Base-by-base conservation (phyloP, 2,797 vertebrate genomes). In the Podarcis lilfordi region DNA sequence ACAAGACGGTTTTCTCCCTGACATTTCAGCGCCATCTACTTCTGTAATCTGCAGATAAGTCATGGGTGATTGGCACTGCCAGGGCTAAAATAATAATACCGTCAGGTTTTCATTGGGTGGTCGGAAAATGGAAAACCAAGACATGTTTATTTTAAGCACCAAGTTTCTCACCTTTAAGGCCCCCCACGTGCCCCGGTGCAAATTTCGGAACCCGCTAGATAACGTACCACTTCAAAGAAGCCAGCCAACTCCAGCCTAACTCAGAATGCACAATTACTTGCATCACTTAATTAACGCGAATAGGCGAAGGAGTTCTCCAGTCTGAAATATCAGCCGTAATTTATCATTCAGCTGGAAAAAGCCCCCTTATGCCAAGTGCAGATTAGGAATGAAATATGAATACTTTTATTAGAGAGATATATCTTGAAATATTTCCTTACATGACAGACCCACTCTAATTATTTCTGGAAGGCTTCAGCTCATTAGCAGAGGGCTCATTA, bases 401-500 rank as follows among this genome's bases (percentile, higher is more conserved):
- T 85, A 1, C 5, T 59, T 85, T 91, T 91, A 87, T 91, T 93
- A 93, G 15, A 0, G 0, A 71, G 32, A 78, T 72, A 11, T 32
- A 61, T 61, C 35, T 68, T 69, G 75, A 79, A 66, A 21, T 71
- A 85, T 89, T 91, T 80, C 88, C 79, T 82, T 75, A 5, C 55
- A 50, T 88, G 84, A 74, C 68, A 80, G 84, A 71, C 79, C 55
- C 27, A 77, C 8, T 76, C 68, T 94, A 93, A 95, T 92, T 95
- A 92, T 94, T 29, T 90, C 91, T 92, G 89, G 7, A 92, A 80
- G 35, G 59, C n/a, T 88, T 92, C 92, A 90, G 82, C 91, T 92
- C 92, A 89, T 95, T 92, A 94, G 83, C 80, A 76, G 0, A 71
- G 88, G 1, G n/a, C 76, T 80, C 59, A 37, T 75, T 85, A 80